Conservation (phyloP, 2,888 invertebrate genomes). For the Drosophila hamatofila region DNA sequence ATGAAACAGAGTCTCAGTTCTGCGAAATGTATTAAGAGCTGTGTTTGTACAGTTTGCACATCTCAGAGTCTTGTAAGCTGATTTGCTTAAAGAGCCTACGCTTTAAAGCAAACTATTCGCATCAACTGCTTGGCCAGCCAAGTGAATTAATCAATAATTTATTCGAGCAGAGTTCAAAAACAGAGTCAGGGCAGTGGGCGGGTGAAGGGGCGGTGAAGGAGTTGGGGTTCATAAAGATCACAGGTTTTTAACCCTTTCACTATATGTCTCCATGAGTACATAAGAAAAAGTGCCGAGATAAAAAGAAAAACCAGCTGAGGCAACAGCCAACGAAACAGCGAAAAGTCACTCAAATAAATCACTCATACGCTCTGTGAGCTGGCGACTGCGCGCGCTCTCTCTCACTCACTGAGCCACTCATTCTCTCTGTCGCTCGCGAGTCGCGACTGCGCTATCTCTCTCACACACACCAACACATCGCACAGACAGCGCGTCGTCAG, state of each 20-base stretch:
- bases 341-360: conserved; percentile 53
- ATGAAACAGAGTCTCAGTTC: conserved; percentile 14
- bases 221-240: conserved; percentile 55
- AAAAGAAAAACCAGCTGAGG: conserved; percentile 32
- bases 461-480: conserved; percentile 43
- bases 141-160: conserved; percentile 73
- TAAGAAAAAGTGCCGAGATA: conserved; percentile 51
- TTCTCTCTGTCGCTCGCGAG: conserved; percentile 31
- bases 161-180: conserved; percentile 60
- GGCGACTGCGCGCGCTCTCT: conserved; percentile 18
- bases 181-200: conserved; percentile 6
- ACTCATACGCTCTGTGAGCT: conserved; percentile 65
- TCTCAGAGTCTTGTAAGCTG: not conserved
- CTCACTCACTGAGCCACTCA: conserved; percentile 13
- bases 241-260: conserved; percentile 79
- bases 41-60: not conserved
- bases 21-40: not conserved
- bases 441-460: conserved; percentile 62
- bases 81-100: conserved; percentile 25
- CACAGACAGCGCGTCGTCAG: conserved; percentile 75
- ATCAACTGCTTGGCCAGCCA: conserved; percentile 36
- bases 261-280: conserved; percentile 61
- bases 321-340: not conserved
- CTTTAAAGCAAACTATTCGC: conserved; percentile 43
- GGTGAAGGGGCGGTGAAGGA: conserved; percentile 1